Evolutionary conservation across 2,888 invertebrate species (phyloP).

Genomic region (Oscheius onirici): DNA sequence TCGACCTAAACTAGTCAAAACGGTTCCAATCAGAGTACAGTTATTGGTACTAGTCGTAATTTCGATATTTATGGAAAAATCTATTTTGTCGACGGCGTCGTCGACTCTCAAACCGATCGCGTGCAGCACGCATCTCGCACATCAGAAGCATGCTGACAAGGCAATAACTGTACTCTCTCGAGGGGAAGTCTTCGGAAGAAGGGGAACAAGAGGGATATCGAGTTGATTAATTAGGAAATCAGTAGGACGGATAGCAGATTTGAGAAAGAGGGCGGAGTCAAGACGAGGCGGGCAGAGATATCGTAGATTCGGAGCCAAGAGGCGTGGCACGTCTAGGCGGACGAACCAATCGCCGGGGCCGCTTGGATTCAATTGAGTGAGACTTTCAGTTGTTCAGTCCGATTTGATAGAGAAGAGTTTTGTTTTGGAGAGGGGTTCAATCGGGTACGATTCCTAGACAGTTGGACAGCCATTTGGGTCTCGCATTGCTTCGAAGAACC

Average conservation of each 20-base stretch:
- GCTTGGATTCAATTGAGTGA: not conserved
- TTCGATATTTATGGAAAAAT: too few species aligned
- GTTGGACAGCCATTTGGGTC: too few species aligned
- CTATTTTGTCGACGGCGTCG: too few species aligned
- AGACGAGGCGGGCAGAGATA: conserved; percentile 6
- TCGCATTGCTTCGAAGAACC: too few species aligned
- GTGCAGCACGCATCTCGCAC: conserved; percentile 30
- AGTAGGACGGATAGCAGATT: conserved; percentile 17
- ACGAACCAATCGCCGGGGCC: conserved; percentile 3
- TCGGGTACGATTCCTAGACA: too few species aligned
- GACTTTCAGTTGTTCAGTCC: too few species aligned
- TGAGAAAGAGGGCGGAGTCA: conserved; percentile 21
- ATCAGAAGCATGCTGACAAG: not conserved
- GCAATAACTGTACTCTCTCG: conserved; percentile 24
- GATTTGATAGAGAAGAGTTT: too few species aligned
- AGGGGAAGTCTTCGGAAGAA: not conserved
- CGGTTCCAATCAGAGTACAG: not conserved
- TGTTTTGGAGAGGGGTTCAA: too few species aligned
- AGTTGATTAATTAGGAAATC: conserved; percentile 24
- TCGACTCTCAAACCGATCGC: conserved; percentile 10
- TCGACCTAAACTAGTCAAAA: not conserved
- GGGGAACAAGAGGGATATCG: not conserved
- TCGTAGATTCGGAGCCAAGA: conserved; percentile 4
- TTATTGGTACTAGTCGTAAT: not conserved
- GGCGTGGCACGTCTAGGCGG: conserved; percentile 8